A percentile compares a stretch with the other conserved stretches of the same genome.
These are phyloP conservation scores for Rynchops niger DNA, from an alignment of 2,113 vertebrate species.

Conservation along the genomic window DNA sequence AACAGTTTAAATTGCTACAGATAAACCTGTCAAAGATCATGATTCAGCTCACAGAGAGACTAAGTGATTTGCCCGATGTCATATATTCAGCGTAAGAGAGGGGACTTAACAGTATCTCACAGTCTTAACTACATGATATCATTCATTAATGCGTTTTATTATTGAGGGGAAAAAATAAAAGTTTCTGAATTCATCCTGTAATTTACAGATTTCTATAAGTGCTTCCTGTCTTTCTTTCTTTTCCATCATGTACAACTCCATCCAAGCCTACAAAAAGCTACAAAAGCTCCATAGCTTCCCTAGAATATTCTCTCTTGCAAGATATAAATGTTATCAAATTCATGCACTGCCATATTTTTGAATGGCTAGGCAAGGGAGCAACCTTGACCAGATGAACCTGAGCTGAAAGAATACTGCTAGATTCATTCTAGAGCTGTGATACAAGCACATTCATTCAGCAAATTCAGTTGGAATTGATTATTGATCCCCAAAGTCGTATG, in stretches of 20 bases:
- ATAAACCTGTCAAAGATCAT: constrained; percentile 31
- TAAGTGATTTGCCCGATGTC: neutral
- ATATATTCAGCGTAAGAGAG: neutral
- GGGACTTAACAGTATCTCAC: neutral
- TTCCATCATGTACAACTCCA: neutral
- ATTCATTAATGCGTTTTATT: neutral
- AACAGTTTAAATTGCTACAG: constrained; percentile 18
- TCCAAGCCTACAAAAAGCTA: neutral
- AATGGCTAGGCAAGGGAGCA: neutral
- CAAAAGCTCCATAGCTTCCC: neutral
- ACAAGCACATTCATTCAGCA: neutral
- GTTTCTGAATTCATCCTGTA: neutral
- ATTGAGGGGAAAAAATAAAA: neutral
- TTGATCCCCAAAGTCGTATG: neutral
- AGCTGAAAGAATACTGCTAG: neutral
- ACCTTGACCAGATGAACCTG: neutral
- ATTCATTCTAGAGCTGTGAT: neutral
- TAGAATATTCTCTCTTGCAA: neutral
- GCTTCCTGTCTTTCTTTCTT: neutral
- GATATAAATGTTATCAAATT: neutral
- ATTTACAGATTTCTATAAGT: neutral
- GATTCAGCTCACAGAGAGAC: neutral
- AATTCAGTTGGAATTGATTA: neutral
- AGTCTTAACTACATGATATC: neutral
- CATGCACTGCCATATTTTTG: neutral